These are phyloP conservation scores for Varecia variegata DNA, from an alignment of 2,797 vertebrate genomes.

Conservation along the genomic window DNA sequence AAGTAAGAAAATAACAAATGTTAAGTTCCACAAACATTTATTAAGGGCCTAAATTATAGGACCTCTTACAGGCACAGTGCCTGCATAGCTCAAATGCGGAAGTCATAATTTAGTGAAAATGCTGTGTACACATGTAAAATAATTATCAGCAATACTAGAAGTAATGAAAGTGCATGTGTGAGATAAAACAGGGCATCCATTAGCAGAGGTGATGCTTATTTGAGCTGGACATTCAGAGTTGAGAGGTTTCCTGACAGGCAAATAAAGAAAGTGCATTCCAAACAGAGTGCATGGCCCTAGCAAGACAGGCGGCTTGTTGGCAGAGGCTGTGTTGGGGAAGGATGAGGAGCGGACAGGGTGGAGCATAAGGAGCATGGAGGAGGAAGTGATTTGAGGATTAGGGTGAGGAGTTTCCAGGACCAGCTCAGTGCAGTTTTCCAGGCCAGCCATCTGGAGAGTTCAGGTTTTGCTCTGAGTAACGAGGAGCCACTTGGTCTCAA, in stretches of 20 bases:
- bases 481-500: neutral
- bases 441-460: neutral
- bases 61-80: neutral
- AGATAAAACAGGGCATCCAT: neutral
- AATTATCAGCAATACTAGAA: neutral
- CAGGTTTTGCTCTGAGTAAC: neutral
- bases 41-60: neutral
- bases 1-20: neutral
- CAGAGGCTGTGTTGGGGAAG: neutral
- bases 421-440: neutral
- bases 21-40: neutral
- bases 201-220: neutral
- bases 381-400: neutral
- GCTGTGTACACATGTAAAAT: no score
- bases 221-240: neutral
- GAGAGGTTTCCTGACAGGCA: neutral
- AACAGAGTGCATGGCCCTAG: neutral
- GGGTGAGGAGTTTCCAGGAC: neutral
- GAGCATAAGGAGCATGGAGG: neutral
- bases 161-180: neutral
- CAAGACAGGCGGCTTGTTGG: neutral
- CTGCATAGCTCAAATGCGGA: neutral
- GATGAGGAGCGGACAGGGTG: accelerated
- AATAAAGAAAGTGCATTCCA: neutral
- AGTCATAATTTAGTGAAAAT: neutral